Evolutionary conservation across 2,113 vertebrate species (phyloP).

Genomic region (Turnix velox): DNA sequence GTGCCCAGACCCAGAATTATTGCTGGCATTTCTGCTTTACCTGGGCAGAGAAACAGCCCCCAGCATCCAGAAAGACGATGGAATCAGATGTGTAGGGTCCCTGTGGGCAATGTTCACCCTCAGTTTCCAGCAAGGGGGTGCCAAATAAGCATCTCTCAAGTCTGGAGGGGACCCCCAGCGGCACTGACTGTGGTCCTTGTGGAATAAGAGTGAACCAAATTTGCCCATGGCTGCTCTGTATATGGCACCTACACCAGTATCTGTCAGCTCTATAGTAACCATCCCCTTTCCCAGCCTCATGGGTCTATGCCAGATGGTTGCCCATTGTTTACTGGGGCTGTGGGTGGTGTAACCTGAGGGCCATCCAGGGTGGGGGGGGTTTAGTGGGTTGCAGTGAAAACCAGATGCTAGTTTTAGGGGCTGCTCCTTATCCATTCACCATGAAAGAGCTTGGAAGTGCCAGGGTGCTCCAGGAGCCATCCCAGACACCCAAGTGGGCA

Average conservation of each 20-base stretch:
- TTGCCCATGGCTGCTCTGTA: neutral
- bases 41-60: no score
- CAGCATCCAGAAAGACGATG: neutral
- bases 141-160: neutral
- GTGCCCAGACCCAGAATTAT: no score
- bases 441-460: neutral
- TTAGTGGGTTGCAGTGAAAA: neutral
- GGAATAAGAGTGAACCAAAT: rapidly evolving
- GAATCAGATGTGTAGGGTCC: rapidly evolving
- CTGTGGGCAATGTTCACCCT: rapidly evolving
- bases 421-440: neutral
- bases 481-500: rapidly evolving
- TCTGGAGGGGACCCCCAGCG: neutral
- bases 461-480: neutral
- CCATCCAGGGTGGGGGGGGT: no score
- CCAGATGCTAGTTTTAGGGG: neutral
- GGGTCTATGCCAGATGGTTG: no score
- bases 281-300: no score
- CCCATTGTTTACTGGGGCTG: no score
- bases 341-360: no score
- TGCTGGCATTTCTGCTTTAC: no score
- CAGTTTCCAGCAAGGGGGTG: neutral
- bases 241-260: neutral
- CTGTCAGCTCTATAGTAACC: neutral
- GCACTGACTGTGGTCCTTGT: rapidly evolving